Conservation (phyloP, 2,113 vertebrate species). For the Peromyscus californicus region DNA sequence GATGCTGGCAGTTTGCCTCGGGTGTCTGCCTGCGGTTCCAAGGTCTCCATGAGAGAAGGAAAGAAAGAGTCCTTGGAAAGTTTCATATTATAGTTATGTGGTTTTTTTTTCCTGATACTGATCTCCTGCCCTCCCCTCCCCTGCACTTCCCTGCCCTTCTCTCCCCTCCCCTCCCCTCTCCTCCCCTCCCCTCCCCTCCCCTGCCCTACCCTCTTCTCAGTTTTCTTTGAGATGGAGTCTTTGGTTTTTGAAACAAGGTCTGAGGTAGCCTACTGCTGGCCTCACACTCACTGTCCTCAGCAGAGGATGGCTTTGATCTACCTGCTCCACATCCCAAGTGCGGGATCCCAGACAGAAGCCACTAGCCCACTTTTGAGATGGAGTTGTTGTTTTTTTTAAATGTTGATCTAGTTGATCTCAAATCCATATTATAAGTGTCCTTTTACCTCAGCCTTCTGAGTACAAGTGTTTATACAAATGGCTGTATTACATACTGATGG, state of each 20-base stretch:
- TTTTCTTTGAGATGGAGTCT: not conserved
- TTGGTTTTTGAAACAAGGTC: not conserved
- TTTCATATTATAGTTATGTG: conserved; percentile 31
- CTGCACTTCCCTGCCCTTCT: not conserved
- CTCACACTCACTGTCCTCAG: not conserved
- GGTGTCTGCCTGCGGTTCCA: not conserved
- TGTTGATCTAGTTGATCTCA: not conserved
- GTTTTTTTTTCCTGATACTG: conserved; percentile 63
- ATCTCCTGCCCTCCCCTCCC: not conserved
- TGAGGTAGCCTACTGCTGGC: not conserved
- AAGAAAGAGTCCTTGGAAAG: conserved; percentile 62
- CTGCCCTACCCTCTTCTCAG: too few species aligned
- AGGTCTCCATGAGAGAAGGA: conserved; percentile 21
- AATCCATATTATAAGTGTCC: not conserved
- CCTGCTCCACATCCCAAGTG: not conserved
- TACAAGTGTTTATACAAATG: not conserved
- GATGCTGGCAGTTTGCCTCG: conserved; percentile 69
- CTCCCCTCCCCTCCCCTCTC: not conserved
- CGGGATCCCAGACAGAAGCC: not conserved
- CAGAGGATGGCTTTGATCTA: not conserved
- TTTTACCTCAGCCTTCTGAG: not conserved
- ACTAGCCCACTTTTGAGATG: not conserved
- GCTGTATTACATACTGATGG: not conserved
- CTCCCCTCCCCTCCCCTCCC: not conserved
- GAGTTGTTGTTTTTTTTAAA: not conserved